Conservation (phyloP, 2,888 invertebrate genomes). For the Neria commutata region DNA sequence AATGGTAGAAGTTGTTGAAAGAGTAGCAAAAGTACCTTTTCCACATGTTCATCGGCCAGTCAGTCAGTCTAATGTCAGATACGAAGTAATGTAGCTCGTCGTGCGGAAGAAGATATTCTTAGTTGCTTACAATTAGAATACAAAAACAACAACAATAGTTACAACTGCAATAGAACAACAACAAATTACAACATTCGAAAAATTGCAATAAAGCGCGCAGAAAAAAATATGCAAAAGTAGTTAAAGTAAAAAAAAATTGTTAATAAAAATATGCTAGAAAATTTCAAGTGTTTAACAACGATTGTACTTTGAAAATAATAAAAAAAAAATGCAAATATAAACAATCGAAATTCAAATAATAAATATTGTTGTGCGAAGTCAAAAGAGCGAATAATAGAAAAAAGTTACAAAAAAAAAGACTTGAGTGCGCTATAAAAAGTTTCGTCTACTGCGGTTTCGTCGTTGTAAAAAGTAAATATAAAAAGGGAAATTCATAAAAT, state of each 20-base stretch:
- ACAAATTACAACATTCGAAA: slow-evolving; percentile 9
- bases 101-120: slow-evolving; percentile 49
- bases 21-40: slow-evolving; percentile 1
- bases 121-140: slow-evolving; percentile 28
- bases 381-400: not conserved
- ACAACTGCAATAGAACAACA: no score
- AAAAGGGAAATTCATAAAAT: slow-evolving; percentile 12
- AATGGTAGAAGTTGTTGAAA: not conserved
- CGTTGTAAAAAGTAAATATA: slow-evolving; percentile 2
- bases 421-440: not conserved
- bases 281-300: slow-evolving; percentile 10
- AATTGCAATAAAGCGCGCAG: slow-evolving; percentile 27
- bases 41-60: slow-evolving; percentile 36
- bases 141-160: slow-evolving; percentile 38
- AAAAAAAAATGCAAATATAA: slow-evolving; percentile 2
- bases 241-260: slow-evolving; percentile 10
- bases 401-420: slow-evolving; percentile 8
- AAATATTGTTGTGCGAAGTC: not conserved
- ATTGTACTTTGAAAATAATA: slow-evolving; percentile 4
- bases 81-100: slow-evolving; percentile 58
- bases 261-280: not conserved
- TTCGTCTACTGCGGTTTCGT: slow-evolving; percentile 22
- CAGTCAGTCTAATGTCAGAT: slow-evolving; percentile 60
- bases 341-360: slow-evolving; percentile 3
- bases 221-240: slow-evolving; percentile 12